These are phyloP conservation scores for Bombyx mandarina DNA, from an alignment of 1,140 invertebrate species.

Conservation along the genomic window DNA sequence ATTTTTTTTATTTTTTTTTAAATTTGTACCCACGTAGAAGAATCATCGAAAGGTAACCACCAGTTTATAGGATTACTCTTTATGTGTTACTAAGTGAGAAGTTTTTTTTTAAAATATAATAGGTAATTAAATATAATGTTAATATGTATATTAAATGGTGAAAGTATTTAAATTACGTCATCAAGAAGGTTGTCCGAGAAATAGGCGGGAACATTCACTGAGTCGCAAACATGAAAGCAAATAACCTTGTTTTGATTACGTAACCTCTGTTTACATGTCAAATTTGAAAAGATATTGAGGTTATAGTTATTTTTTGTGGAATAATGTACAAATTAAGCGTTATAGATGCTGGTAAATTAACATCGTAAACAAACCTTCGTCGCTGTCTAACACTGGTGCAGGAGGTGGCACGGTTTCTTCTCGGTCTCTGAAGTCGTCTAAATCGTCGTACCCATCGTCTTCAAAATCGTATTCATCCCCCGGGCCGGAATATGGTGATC, in stretches of 20 bases:
- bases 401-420: conserved; percentile 47
- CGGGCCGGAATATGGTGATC: conserved; percentile 66
- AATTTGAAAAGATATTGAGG: conserved; percentile 13
- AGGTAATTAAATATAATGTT: too few species aligned
- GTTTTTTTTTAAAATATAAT: too few species aligned
- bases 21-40: too few species aligned
- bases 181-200: conserved; percentile 21
- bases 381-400: conserved; percentile 51
- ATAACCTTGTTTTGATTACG: conserved; percentile 37
- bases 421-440: conserved; percentile 59
- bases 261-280: conserved; percentile 48
- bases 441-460: conserved; percentile 66
- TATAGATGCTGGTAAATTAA: conserved; percentile 30
- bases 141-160: conserved; percentile 9
- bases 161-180: conserved; percentile 51
- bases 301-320: conserved; percentile 17
- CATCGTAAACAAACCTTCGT: conserved; percentile 66
- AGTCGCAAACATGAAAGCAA: conserved; percentile 6
- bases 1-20: too few species aligned
- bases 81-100: too few species aligned
- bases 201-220: conserved; percentile 44
- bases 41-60: too few species aligned
- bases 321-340: conserved; percentile 30
- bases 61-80: too few species aligned
- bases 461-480: conserved; percentile 67